A percentile compares a stretch with the other conserved stretches of the same genome.
These are phyloP conservation scores for Microcebus murinus DNA, from an alignment of 2,113 vertebrate genomes.

Conservation along the genomic window DNA sequence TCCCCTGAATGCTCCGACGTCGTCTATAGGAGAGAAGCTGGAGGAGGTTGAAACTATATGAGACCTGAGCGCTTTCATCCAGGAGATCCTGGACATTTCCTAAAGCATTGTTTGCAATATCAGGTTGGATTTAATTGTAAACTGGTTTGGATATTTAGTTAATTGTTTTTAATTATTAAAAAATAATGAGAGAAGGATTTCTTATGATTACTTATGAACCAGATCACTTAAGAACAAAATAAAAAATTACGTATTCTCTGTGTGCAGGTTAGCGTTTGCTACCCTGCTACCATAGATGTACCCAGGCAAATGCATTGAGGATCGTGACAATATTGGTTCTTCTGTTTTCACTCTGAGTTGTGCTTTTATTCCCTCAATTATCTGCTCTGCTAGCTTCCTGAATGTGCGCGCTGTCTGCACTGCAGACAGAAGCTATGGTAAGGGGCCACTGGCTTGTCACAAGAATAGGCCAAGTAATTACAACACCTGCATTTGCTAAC, in stretches of 20 bases:
- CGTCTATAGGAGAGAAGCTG: not conserved
- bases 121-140: not conserved
- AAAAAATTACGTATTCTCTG: not conserved
- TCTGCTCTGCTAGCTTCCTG: not conserved
- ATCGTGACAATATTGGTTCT: not conserved
- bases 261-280: not conserved
- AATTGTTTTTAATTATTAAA: not conserved
- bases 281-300: accelerated
- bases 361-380: not conserved
- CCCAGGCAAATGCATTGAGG: not conserved
- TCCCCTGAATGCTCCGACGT: not conserved
- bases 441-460: not conserved
- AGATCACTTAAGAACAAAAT: not conserved
- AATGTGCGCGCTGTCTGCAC: not conserved
- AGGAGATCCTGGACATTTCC: not conserved
- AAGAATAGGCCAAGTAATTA: not conserved
- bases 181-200: not conserved
- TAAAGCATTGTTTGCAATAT: not conserved
- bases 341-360: not conserved
- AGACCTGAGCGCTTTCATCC: not conserved
- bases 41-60: not conserved
- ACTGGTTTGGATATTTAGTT: not conserved
- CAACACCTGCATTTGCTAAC: not conserved
- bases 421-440: not conserved
- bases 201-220: not conserved